Evolutionary conservation across 2,888 invertebrate genomes (phyloP).

Genomic region (Hipparchia sbordonii): DNA sequence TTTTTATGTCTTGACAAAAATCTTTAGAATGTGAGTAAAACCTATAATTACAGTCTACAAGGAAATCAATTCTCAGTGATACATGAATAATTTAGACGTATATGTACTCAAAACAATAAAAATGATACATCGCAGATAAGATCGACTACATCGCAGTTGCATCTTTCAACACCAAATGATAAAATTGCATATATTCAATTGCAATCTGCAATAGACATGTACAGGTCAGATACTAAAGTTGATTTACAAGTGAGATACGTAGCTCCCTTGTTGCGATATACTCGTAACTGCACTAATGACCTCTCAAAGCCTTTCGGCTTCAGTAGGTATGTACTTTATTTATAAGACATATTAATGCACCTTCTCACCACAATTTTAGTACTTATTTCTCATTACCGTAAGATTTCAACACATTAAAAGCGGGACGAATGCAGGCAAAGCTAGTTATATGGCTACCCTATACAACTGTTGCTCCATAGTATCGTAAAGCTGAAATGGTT

Average conservation of each 20-base stretch:
- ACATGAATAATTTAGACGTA: no score
- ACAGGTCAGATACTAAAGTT: background rate
- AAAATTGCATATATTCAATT: background rate
- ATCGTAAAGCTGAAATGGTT: constrained; percentile 30
- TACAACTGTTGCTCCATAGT: constrained; percentile 32
- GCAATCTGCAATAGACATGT: background rate
- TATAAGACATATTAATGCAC: constrained; percentile 11
- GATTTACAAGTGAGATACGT: background rate
- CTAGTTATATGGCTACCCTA: background rate
- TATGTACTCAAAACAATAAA: no score
- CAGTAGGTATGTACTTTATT: constrained; percentile 4
- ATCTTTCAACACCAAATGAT: background rate
- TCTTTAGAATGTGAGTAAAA: no score
- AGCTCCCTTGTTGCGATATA: background rate
- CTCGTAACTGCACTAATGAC: constrained; percentile 23
- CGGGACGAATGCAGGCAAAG: background rate
- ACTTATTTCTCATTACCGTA: no score
- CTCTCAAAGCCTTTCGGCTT: constrained; percentile 17
- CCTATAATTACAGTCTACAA: no score
- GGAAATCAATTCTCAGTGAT: no score
- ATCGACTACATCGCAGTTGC: background rate
- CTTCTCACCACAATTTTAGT: constrained; percentile 19
- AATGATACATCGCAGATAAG: no score
- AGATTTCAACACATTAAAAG: background rate
- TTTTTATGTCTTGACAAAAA: no score